phyloP scores from a whole-genome alignment of 2,888 invertebrate species.

The Entomobrya proxima region DNA sequence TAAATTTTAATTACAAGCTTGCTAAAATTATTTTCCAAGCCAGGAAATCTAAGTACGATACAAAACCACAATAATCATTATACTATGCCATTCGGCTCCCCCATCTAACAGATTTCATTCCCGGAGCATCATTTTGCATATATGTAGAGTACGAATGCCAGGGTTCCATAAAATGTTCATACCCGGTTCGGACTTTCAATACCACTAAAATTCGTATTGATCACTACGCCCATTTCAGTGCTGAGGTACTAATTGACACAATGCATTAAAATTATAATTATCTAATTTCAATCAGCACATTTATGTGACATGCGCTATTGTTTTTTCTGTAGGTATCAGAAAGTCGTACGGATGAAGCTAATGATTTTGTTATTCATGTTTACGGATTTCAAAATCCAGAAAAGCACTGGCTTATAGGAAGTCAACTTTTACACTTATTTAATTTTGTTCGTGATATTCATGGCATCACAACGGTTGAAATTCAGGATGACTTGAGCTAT shows the following conservation, averaged over 20 bases:
- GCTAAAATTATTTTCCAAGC: background rate
- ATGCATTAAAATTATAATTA: background rate
- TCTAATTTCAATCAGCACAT: too few species aligned
- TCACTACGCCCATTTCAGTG: conserved; percentile 60
- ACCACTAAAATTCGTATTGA: conserved; percentile 67
- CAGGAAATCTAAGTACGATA: background rate
- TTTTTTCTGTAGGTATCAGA: conserved; percentile 60
- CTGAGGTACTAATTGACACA: conserved; percentile 58
- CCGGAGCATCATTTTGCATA: conserved; percentile 55
- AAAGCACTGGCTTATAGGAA: conserved; percentile 67
- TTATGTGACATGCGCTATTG: background rate
- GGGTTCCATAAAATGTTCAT: conserved; percentile 59
- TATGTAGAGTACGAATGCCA: conserved; percentile 68
- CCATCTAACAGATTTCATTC: conserved; percentile 48
- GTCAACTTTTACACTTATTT: conserved; percentile 62
- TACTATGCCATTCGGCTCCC: background rate
- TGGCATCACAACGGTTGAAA: conserved; percentile 59
- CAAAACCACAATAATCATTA: background rate
- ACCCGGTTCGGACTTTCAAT: conserved; percentile 43
- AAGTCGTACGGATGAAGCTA: conserved; percentile 61
- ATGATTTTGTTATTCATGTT: conserved; percentile 70
- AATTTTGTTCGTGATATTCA: conserved; percentile 68
- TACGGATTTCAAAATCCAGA: conserved; percentile 73
- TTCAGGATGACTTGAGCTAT: conserved; percentile 63
- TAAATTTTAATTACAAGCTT: background rate